These are phyloP conservation scores for Buphagus erythrorhynchus DNA, from an alignment of 2,797 vertebrate species.

Conservation along the genomic window DNA sequence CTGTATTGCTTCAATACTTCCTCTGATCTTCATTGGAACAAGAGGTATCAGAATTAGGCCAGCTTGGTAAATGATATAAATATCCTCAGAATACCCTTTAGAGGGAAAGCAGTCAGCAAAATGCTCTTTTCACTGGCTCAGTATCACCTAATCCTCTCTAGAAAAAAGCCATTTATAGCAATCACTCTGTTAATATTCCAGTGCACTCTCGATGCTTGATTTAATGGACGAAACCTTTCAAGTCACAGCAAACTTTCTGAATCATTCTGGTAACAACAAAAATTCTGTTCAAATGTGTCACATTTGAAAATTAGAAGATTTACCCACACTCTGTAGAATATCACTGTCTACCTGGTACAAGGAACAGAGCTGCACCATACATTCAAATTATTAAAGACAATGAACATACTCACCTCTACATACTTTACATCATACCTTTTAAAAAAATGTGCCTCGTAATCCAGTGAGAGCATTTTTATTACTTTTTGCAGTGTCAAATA, in stretches of 20 bases:
- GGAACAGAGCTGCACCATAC: background rate
- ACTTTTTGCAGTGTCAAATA: background rate
- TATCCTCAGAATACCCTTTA: background rate
- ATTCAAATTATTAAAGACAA: background rate
- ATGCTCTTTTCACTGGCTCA: background rate
- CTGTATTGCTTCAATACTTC: background rate
- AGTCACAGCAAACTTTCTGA: background rate
- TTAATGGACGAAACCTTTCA: background rate
- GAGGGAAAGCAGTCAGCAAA: background rate
- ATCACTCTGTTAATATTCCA: background rate
- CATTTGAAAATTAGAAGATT: background rate
- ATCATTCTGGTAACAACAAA: background rate
- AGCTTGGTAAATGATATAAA: background rate
- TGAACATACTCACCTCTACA: background rate
- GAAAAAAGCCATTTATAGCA: background rate
- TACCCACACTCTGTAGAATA: background rate
- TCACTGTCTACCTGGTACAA: background rate
- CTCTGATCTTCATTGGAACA: background rate
- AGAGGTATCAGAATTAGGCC: background rate
- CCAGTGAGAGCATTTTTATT: background rate
- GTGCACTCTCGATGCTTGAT: background rate
- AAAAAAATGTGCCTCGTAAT: background rate
- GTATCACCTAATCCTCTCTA: background rate
- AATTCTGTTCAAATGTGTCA: background rate
- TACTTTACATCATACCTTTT: background rate